Evolutionary conservation across 2,113 vertebrate species (phyloP).

Genomic region (Cathartes aura): DNA sequence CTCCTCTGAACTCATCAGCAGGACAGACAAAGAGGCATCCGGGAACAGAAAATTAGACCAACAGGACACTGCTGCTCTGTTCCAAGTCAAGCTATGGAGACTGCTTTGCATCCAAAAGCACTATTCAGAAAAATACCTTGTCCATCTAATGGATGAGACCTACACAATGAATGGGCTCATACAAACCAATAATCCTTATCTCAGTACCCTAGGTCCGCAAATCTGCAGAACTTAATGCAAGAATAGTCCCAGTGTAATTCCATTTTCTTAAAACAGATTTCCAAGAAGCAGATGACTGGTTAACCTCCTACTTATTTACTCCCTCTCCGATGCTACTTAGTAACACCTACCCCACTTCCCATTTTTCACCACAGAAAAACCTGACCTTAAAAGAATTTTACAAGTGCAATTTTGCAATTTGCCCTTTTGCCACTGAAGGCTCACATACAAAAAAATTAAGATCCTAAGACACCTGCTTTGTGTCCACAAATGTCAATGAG

Average conservation of each 20-base stretch:
- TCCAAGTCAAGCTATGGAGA: not conserved
- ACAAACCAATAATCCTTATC: not conserved
- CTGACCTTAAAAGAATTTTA: not conserved
- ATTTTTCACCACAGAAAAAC: not conserved
- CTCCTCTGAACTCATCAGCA: constrained; percentile 15
- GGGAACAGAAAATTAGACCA: constrained; percentile 2
- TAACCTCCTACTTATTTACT: not conserved
- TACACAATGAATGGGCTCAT: not conserved
- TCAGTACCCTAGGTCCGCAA: not conserved
- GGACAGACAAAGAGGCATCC: not conserved
- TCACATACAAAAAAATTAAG: not conserved
- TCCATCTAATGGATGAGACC: not conserved
- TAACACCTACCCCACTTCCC: not conserved
- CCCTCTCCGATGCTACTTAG: not conserved
- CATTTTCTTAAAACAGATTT: not conserved
- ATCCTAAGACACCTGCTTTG: not conserved
- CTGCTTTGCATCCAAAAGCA: not conserved
- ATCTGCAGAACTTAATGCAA: not conserved
- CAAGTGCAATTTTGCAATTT: not conserved
- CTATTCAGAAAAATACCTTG: not conserved
- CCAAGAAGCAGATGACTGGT: not conserved
- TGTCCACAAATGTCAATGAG: not conserved
- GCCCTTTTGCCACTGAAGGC: not conserved
- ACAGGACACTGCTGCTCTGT: not conserved
- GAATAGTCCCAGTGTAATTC: not conserved